These are phyloP conservation scores for Euglossa dilemma DNA, from an alignment of 1,140 invertebrate species.

Conservation along the genomic window DNA sequence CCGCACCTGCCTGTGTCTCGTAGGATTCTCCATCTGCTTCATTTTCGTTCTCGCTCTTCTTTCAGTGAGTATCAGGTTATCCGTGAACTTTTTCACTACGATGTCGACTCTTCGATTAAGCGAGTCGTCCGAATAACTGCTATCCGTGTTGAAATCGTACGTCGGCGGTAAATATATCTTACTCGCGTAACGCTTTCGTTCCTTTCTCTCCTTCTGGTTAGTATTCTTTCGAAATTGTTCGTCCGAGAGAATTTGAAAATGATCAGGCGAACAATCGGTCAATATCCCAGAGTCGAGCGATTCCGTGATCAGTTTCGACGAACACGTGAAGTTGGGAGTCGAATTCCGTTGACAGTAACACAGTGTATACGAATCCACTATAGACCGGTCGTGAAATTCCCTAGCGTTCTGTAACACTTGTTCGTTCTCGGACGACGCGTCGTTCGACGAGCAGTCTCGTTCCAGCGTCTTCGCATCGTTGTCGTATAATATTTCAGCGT, in stretches of 20 bases:
- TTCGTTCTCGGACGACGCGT: background rate
- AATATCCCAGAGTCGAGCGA: slow-evolving; percentile 74
- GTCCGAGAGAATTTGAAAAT: background rate
- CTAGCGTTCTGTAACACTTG: background rate
- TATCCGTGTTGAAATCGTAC: slow-evolving; percentile 53
- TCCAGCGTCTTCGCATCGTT: no score
- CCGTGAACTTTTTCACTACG: slow-evolving; percentile 72
- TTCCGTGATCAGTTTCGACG: slow-evolving; percentile 46
- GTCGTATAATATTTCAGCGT: background rate
- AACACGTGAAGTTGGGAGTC: background rate
- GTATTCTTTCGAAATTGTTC: background rate
- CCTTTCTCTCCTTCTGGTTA: background rate
- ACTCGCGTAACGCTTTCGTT: background rate
- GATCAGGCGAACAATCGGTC: slow-evolving; percentile 54
- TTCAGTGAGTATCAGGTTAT: slow-evolving; percentile 75
- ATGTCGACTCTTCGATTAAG: slow-evolving; percentile 68
- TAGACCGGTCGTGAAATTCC: background rate
- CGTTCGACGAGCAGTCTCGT: background rate
- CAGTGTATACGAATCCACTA: background rate
- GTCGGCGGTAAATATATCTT: background rate
- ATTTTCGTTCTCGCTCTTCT: slow-evolving; percentile 62
- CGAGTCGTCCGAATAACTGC: slow-evolving; percentile 63
- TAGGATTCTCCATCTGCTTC: slow-evolving; percentile 7
- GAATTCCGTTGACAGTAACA: background rate
- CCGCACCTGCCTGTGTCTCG: background rate